A percentile compares a stretch with the other conserved stretches of the same genome.
phyloP scores from a whole-genome alignment of 1,140 invertebrate genomes.

The Pseudobourletiella spinata region DNA sequence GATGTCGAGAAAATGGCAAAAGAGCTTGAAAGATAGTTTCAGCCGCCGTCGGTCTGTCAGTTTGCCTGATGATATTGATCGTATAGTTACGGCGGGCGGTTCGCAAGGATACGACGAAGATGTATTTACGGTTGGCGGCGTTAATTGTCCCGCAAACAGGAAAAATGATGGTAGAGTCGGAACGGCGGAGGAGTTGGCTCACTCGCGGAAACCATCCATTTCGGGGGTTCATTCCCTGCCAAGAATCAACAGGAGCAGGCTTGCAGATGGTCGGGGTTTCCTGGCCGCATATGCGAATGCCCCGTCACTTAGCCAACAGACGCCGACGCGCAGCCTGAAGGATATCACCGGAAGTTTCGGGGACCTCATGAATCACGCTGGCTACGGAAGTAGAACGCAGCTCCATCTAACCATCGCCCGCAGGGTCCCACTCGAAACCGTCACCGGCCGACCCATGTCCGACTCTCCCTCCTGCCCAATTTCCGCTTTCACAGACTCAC shows the following conservation, averaged over 20 bases:
- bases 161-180: background rate
- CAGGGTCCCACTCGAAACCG: conserved; percentile 60
- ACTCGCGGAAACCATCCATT: background rate
- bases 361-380: conserved; percentile 65
- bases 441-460: conserved; percentile 42
- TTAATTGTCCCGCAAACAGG: no score
- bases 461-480: conserved; percentile 3
- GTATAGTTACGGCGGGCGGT: background rate
- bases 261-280: no score
- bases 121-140: background rate
- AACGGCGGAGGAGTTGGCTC: background rate
- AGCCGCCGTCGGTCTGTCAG: conserved; percentile 25
- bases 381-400: conserved; percentile 54
- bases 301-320: background rate
- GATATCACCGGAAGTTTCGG: conserved; percentile 53
- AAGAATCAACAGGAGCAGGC: conserved; percentile 15
- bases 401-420: conserved; percentile 51
- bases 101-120: background rate
- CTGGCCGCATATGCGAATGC: no score
- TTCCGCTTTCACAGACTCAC: background rate
- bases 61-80: conserved; percentile 31
- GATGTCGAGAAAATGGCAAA: background rate
- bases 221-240: conserved; percentile 26
- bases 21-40: conserved; percentile 5
- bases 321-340: no score